A percentile compares a stretch with the other conserved stretches of the same genome.
phyloP scores from a whole-genome alignment of 2,797 vertebrate species.

The Ctenopoma multispine region DNA sequence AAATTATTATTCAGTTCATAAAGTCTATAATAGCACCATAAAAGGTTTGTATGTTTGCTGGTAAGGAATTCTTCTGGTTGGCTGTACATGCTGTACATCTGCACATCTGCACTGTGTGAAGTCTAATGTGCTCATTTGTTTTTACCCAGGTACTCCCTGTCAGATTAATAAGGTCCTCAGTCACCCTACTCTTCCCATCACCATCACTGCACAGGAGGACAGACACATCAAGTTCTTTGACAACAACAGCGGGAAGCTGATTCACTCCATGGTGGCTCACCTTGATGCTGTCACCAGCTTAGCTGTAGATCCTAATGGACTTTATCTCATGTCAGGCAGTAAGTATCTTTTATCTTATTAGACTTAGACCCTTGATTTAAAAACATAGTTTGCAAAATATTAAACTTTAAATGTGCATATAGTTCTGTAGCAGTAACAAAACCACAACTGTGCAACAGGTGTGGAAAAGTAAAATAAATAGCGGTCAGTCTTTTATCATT shows the following conservation, averaged over 20 bases:
- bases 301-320: constrained; percentile 97
- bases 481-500: neutral
- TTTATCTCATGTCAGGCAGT: constrained; percentile 99
- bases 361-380: too few species aligned
- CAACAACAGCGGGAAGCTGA: constrained; percentile 96
- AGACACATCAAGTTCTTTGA: constrained; percentile 98
- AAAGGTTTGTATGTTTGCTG: neutral
- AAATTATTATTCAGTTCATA: too few species aligned
- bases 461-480: too few species aligned
- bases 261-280: constrained; percentile 98
- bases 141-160: constrained; percentile 83
- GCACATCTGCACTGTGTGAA: neutral
- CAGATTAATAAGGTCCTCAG: constrained; percentile 98
- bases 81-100: neutral
- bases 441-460: too few species aligned
- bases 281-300: constrained; percentile 97
- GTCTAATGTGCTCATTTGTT: constrained; percentile 19
- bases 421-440: too few species aligned
- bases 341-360: constrained; percentile 76
- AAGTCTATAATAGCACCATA: too few species aligned
- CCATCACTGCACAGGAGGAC: constrained; percentile 97
- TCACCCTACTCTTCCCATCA: constrained; percentile 97
- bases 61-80: neutral
- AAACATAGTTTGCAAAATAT: too few species aligned
- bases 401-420: too few species aligned